Base-by-base conservation (phyloP, 2,888 invertebrate genomes). In the Pheosia tremula region DNA sequence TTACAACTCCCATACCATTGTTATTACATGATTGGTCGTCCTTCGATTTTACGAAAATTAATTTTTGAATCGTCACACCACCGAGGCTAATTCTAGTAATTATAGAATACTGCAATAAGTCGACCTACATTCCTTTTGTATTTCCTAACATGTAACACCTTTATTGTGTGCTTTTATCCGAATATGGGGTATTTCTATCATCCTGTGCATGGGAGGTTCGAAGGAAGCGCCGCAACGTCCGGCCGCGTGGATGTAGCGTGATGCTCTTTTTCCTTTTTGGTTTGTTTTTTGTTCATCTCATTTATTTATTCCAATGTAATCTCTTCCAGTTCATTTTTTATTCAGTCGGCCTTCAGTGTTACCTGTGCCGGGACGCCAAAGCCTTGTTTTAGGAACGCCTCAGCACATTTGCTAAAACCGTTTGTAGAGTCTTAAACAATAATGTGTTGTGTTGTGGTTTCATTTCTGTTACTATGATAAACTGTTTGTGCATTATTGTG, bases 271-370 rank as follows among this genome's bases (percentile, higher is more conserved):
- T 91, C 85, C 86, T 88, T 91, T 90, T 90, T 77, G 89, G 86
- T 88, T 85, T 89, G 86, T 89, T 92, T 93, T 93, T 93, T 92
- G 93, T 94, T 93, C 92, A 91, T 93, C 93, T 93, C 93, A 93
- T 94, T 94, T 94, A 93, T 94, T 93, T 94, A 93, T 94, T 94
- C 94, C 94, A 91, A 93, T 93, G 94, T 94, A 94, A 94, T 94
- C 92, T 93, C 91, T 89, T 91, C 92, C 91, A 92, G 90, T 87
- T 91, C 87, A 88, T 91, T 94, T 94, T 93, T 93, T 94, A 92
- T 93, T 92, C 93, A 94, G 91, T 94, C 91, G 90, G 90, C 92
- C 92, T 93, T 93, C 90, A 91, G 92, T 90, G 84, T 90, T 94
- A 93, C 93, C 92, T 94, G 93, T 89, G 91, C 85, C 78, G 85